Evolutionary conservation across 2,113 vertebrate species (phyloP).

Genomic region (Nipponia nippon): DNA sequence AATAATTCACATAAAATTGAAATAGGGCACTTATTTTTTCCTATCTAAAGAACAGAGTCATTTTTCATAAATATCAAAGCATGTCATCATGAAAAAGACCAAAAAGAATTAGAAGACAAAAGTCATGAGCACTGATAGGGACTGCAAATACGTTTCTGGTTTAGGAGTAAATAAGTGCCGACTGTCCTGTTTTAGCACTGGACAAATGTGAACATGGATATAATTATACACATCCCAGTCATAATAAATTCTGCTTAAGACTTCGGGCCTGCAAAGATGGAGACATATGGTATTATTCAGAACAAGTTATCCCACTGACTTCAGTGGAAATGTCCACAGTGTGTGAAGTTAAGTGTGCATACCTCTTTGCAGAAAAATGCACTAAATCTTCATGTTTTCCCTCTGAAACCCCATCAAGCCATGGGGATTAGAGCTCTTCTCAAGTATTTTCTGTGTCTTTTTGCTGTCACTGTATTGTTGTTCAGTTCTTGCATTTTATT

Average conservation of each 20-base stretch:
- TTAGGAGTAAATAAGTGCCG: neutral
- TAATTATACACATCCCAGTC: neutral
- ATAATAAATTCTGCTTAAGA: neutral
- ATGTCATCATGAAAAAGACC: neutral
- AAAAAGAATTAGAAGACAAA: neutral
- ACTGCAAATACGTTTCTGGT: neutral
- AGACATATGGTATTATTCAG: slow-evolving; percentile 1
- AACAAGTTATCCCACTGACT: neutral
- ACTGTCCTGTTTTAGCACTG: neutral
- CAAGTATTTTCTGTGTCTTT: slow-evolving; percentile 10
- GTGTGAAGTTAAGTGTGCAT: neutral
- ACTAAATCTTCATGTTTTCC: neutral
- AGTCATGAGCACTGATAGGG: neutral
- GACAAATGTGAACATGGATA: neutral
- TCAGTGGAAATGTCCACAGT: neutral
- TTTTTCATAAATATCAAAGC: neutral
- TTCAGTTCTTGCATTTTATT: neutral
- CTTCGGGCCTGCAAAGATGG: neutral
- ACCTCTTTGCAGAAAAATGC: neutral
- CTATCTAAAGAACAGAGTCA: neutral
- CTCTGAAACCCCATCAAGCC: neutral
- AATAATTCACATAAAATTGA: neutral
- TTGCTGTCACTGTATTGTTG: neutral
- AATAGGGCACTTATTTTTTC: neutral
- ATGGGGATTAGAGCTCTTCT: neutral